Percentiles rank a stretch among this genome's conserved stretches.
These are phyloP conservation scores for Dynastes grantii DNA, from an alignment of 2,888 invertebrate genomes.

Conservation along the genomic window DNA sequence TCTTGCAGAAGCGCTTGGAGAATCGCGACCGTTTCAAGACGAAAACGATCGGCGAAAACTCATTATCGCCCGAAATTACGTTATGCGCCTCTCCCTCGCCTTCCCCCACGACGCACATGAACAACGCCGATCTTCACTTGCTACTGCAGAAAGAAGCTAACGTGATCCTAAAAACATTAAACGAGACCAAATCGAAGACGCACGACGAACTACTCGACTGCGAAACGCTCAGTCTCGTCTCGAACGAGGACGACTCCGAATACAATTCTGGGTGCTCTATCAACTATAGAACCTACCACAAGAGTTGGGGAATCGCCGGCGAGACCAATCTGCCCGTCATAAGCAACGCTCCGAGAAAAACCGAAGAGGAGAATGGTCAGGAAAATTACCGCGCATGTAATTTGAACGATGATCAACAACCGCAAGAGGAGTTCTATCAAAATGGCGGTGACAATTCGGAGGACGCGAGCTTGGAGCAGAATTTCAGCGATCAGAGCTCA, in stretches of 20 bases:
- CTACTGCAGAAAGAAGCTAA: constrained; percentile 75
- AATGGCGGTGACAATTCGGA: constrained; percentile 11
- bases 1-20: constrained; percentile 75
- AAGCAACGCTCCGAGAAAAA: not conserved
- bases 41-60: constrained; percentile 76
- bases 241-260: constrained; percentile 83
- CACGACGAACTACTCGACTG: constrained; percentile 72
- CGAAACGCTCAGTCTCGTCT: constrained; percentile 80
- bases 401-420: constrained; percentile 34
- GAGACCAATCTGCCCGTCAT: constrained; percentile 49
- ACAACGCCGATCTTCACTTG: constrained; percentile 60
- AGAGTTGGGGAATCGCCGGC: constrained; percentile 62
- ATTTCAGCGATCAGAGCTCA: constrained; percentile 20
- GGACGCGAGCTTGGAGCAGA: constrained; percentile 16
- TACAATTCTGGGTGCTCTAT: constrained; percentile 75
- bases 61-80: constrained; percentile 72
- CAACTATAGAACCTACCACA: constrained; percentile 76
- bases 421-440: not conserved
- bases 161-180: constrained; percentile 73
- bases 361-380: constrained; percentile 26
- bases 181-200: constrained; percentile 71
- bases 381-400: constrained; percentile 49
- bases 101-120: constrained; percentile 46
- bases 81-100: constrained; percentile 61
- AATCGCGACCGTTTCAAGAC: constrained; percentile 85